Conservation (phyloP, 2,113 vertebrate species). For the Phrynosoma blainvillii region DNA sequence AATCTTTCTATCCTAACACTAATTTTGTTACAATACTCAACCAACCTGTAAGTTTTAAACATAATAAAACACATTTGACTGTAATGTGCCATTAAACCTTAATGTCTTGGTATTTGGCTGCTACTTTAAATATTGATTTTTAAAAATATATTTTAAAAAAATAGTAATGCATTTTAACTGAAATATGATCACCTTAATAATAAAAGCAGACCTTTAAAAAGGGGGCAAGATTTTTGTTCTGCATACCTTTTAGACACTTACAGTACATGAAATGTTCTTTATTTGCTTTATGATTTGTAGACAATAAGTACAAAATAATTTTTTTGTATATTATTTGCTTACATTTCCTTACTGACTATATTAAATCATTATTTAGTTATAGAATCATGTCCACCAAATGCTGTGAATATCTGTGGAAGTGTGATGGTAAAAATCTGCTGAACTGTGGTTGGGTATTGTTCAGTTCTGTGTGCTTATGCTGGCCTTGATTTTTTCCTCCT, state of each 20-base stretch:
- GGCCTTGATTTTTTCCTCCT: background rate
- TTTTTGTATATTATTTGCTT: constrained; percentile 65
- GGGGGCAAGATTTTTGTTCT: constrained; percentile 54
- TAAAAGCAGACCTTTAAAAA: constrained; percentile 37
- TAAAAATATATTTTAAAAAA: constrained; percentile 39
- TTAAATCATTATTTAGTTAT: background rate
- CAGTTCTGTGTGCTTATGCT: background rate
- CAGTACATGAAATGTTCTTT: constrained; percentile 53
- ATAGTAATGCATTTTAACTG: constrained; percentile 56
- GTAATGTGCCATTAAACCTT: background rate
- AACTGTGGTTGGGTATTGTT: background rate
- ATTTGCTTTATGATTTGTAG: constrained; percentile 67
- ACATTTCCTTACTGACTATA: background rate
- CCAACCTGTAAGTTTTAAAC: no score
- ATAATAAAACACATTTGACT: background rate
- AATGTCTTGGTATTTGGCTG: background rate
- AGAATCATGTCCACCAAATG: background rate
- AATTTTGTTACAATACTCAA: no score
- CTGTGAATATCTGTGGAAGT: background rate
- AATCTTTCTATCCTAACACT: background rate
- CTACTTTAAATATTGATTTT: constrained; percentile 34
- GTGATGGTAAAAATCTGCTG: background rate
- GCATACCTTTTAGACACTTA: constrained; percentile 43
- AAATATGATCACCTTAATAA: constrained; percentile 51
- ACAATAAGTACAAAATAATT: constrained; percentile 74